Conservation (phyloP, 2,113 vertebrate genomes). For the Pseudorectes ferrugineus region DNA sequence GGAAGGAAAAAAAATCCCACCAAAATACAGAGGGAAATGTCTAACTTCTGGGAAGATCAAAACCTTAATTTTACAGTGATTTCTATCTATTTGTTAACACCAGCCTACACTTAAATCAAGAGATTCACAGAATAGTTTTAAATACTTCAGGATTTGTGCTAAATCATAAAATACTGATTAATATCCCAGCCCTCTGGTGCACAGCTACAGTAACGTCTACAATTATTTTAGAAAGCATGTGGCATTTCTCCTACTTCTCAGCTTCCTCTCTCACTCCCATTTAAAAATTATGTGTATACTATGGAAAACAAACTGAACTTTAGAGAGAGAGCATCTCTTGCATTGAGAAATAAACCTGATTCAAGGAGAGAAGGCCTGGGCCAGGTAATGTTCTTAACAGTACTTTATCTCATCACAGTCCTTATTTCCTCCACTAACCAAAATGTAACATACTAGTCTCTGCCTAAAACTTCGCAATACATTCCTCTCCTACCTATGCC, state of each 20-base stretch:
- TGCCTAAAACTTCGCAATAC: neutral
- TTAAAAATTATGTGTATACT: accelerated
- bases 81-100: neutral
- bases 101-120: neutral
- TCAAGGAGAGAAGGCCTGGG: neutral
- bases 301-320: neutral
- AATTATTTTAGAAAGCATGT: neutral
- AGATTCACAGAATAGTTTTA: neutral
- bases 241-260: neutral
- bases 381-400: neutral
- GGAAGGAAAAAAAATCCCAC: accelerated
- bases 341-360: neutral
- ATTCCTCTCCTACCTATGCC: neutral
- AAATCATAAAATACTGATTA: neutral
- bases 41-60: neutral
- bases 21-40: neutral
- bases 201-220: neutral
- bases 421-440: neutral
- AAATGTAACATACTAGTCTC: neutral
- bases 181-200: neutral
- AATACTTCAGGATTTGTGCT: neutral
- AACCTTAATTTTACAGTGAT: neutral
- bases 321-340: neutral
- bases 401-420: neutral
- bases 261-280: neutral